A percentile compares a stretch with the other conserved stretches of the same genome.
These are phyloP conservation scores for Isaurus tuberculatus DNA, from an alignment of 92 coral and sea anemone species.

Conservation along the genomic window DNA sequence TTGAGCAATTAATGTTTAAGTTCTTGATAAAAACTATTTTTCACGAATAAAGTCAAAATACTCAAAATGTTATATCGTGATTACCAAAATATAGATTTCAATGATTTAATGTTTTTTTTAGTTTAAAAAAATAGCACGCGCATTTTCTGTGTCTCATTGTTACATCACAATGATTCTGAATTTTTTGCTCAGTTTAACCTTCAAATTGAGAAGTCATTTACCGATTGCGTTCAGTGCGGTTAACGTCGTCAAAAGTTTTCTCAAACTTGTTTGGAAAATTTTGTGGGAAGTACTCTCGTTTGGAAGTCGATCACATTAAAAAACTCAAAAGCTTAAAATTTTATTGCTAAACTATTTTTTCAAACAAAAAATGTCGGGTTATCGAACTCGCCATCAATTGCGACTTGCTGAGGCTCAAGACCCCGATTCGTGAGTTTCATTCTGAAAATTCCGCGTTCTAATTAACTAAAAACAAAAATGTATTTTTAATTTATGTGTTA, in stretches of 20 bases:
- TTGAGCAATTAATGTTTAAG: too few relatives aligned
- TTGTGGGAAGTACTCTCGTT: neutral
- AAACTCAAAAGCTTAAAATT: neutral
- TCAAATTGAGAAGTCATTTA: neutral
- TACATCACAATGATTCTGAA: neutral
- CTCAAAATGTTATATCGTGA: too few relatives aligned
- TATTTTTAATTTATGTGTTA: neutral
- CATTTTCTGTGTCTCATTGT: neutral
- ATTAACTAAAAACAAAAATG: too few relatives aligned
- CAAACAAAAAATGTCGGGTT: neutral
- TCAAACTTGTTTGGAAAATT: neutral
- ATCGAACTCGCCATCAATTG: slow-evolving; percentile 3
- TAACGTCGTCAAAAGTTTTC: neutral
- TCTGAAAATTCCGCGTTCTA: neutral
- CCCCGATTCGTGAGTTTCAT: slow-evolving; percentile 17
- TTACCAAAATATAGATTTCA: too few relatives aligned
- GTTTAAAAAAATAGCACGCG: neutral
- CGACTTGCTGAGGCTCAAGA: neutral
- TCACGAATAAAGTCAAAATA: neutral
- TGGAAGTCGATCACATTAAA: neutral
- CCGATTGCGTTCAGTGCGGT: neutral
- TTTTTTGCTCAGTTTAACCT: neutral
- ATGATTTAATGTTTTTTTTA: neutral
- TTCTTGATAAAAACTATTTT: too few relatives aligned
- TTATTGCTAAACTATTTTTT: neutral